Evolutionary conservation across 2,113 vertebrate genomes (phyloP), one percentile per base, ranked within the genome.

Genomic region (Planiliza haematocheilus): DNA sequence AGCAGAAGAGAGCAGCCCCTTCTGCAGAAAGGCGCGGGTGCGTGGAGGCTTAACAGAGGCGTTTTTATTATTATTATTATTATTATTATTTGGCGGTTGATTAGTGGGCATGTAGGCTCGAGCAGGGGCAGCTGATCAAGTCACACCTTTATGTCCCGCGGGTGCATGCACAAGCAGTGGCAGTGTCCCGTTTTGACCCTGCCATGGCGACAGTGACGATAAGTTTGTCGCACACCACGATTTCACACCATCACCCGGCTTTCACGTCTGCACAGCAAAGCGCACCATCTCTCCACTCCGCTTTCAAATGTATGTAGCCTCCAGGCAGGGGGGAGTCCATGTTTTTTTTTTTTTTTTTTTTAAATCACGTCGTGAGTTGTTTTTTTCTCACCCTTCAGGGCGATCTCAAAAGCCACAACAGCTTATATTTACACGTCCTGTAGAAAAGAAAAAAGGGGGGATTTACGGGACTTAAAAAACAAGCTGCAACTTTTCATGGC

Each of bases 111-210:
- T n/a, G n/a, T n/a, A n/a, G n/a, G n/a, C n/a, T n/a, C n/a, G n/a
- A n/a, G n/a, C 36, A 45, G 46, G 13, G 14, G 36, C 10, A 49
- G 53, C 71, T 55, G 43, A n/a, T 34, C 20, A 5, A 58, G 42
- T 48, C 42, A 12, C 53, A 63, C 70, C 51, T 60, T 18, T 18
- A 13, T 37, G 55, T 52, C 55, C 67, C 70, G n/a, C n/a, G n/a
- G n/a, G n/a, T n/a, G n/a, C n/a, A n/a, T n/a, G n/a, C n/a, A n/a
- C n/a, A n/a, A n/a, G n/a, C n/a, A 49, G 72, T 66, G 72, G 70
- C 70, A 34, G 60, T 72, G 89, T 88, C 86, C 81, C 69, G 46
- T 79, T 55, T 64, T 80, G 78, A 89, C 24, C 78, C 87, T 73
- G 79, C 89, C 82, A 68, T 18, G 37, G 75, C 43, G 64, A 87